These are phyloP conservation scores for Sturnus vulgaris DNA, from an alignment of 2,113 vertebrate species.

Conservation along the genomic window DNA sequence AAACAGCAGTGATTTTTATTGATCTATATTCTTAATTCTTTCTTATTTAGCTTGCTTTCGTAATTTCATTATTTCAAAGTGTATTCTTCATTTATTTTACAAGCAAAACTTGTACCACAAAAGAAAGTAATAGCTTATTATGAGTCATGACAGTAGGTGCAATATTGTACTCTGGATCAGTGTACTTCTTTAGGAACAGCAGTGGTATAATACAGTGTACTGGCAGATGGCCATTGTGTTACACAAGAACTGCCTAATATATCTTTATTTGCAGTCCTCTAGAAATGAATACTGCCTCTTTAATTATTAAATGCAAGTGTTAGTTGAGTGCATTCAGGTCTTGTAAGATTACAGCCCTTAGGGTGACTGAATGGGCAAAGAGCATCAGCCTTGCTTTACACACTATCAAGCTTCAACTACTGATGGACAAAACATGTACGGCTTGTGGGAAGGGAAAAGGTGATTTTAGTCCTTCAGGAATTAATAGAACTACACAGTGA, in stretches of 20 bases:
- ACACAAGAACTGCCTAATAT: not conserved
- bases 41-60: not conserved
- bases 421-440: not conserved
- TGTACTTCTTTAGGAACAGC: not conserved
- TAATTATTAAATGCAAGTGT: conserved; percentile 46
- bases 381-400: conserved; percentile 37
- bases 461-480: conserved; percentile 57
- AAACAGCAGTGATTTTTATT: not conserved
- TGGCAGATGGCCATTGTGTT: not conserved
- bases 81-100: not conserved
- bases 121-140: not conserved
- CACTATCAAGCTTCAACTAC: not conserved
- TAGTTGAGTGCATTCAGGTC: conserved; percentile 40
- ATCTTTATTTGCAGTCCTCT: conserved; percentile 47
- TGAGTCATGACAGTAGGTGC: not conserved
- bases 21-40: not conserved
- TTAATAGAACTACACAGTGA: conserved; percentile 43
- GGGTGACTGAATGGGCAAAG: conserved; percentile 52
- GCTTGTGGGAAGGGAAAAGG: conserved; percentile 35
- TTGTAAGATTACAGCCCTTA: conserved; percentile 17
- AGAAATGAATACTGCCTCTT: conserved; percentile 76
- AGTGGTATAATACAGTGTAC: not conserved
- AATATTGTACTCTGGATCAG: not conserved
- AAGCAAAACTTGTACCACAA: not conserved
- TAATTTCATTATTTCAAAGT: not conserved